phyloP scores from a whole-genome alignment of 2,113 vertebrate species.

The Prionailurus viverrinus region DNA sequence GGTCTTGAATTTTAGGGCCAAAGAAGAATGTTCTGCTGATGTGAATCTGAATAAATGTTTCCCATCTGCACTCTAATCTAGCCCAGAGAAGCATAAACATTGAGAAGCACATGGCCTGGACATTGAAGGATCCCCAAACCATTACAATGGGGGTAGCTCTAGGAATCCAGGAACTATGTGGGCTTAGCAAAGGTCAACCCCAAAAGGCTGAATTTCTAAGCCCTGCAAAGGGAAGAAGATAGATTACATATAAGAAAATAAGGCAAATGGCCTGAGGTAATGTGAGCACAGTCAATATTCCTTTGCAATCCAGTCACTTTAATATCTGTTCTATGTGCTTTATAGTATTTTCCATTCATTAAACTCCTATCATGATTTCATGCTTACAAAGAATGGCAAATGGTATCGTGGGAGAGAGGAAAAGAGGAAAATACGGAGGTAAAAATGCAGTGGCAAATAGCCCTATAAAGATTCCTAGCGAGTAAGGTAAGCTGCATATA shows the following conservation, averaged over 20 bases:
- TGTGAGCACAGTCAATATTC: background rate
- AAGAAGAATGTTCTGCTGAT: background rate
- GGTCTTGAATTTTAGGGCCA: background rate
- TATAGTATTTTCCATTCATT: conserved; percentile 38
- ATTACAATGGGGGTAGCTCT: background rate
- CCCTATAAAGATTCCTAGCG: background rate
- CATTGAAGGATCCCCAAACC: background rate
- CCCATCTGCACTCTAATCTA: background rate
- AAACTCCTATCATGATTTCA: background rate
- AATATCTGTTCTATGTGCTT: background rate
- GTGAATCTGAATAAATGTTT: background rate
- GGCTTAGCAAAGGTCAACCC: background rate
- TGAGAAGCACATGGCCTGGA: background rate
- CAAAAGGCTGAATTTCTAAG: background rate
- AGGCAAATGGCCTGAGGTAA: background rate
- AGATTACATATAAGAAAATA: conserved; percentile 21
- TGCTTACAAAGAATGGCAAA: background rate
- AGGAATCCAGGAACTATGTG: background rate
- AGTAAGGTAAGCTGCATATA: background rate
- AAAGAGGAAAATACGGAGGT: background rate
- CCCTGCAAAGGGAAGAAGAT: background rate
- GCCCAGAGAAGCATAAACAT: background rate
- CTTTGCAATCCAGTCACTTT: background rate
- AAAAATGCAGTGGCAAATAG: background rate
- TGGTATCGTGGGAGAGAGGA: background rate